Base-by-base conservation (phyloP, 2,113 vertebrate species). In the Camelus bactrianus region DNA sequence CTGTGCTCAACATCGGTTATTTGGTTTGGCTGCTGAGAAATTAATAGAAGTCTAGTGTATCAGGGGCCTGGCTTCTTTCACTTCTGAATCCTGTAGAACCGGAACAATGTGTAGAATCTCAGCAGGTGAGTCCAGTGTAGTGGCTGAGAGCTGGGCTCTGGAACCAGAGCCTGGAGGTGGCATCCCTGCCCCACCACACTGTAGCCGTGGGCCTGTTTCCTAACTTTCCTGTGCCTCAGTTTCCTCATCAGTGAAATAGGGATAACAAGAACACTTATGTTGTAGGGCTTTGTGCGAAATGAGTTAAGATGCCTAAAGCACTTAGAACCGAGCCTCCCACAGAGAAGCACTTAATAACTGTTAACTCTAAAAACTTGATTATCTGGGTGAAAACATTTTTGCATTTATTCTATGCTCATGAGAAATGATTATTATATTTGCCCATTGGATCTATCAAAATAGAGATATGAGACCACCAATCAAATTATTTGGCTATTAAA, bases 351-450 rank as follows among this genome's bases (percentile, higher is more conserved):
- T 65, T 70, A 26, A 15, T 56, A 38, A 35, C 48, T 60, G 50
- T n/a, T 24, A 48, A 69, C 17, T 84, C 56, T 9, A n/a, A 91
- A 90, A 54, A 73, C 12, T 22, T 64, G 77, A 19, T 17, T 81
- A 38, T 69, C 22, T 4, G n/a, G 48, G 42, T 92, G n/a, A 92
- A 58, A 56, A 35, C 16, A 1, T 24, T 93, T 76, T 48, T 42
- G 38, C 48, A 87, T 35, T 60, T 32, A 35, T 13, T 72, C 15
- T 67, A 58, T 67, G 38, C n/a, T 88, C 8, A 22, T 60, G 83
- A 60, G n/a, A 73, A 46, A 48, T 42, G 15, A 46, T 93, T n/a
- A 58, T 17, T 81, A 6, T 67, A 77, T 93, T 80, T 95, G 48
- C 28, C 69, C n/a, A 54, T 16, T 48, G 52, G 64, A 79, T 5